Evolutionary conservation across 1,140 invertebrate species (phyloP).

Genomic region (Drosophila auraria): DNA sequence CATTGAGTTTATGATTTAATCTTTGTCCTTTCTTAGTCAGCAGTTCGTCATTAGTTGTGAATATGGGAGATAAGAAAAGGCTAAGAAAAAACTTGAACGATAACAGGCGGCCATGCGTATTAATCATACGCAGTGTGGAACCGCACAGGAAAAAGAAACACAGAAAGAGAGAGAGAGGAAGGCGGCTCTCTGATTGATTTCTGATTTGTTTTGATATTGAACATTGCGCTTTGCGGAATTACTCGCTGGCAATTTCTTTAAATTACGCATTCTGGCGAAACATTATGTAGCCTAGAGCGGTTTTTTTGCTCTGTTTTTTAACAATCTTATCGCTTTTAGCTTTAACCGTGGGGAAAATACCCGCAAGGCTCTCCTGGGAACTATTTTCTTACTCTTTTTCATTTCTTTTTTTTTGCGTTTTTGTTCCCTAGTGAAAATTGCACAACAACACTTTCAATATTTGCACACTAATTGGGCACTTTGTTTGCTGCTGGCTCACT

Average conservation of each 20-base stretch:
- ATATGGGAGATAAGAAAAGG: conserved; percentile 17
- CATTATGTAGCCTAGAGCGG: neutral
- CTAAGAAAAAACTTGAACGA: conserved; percentile 8
- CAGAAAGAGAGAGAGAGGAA: neutral
- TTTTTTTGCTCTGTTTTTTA: neutral
- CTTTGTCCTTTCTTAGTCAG: conserved; percentile 33
- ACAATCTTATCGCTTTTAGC: conserved; percentile 46
- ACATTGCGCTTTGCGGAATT: neutral
- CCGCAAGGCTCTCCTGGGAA: conserved; percentile 24
- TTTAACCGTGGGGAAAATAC: neutral
- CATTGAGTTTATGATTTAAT: neutral
- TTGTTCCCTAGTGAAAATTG: conserved; percentile 21
- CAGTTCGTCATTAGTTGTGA: conserved; percentile 34
- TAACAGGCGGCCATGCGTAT: conserved; percentile 27
- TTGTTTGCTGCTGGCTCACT: conserved; percentile 54
- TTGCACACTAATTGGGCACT: conserved; percentile 80
- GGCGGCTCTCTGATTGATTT: conserved; percentile 31
- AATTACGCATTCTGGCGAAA: conserved; percentile 30
- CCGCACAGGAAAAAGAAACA: neutral
- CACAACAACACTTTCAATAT: conserved; percentile 78
- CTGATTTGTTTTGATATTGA: conserved; percentile 44
- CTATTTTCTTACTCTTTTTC: conserved; percentile 17
- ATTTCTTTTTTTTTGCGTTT: conserved; percentile 2
- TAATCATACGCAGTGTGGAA: conserved; percentile 43
- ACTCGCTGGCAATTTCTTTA: conserved; percentile 3